Percentiles rank a stretch among this genome's conserved stretches.
phyloP scores from a whole-genome alignment of 2,888 invertebrate species.

The Halictus quadricinctus region DNA sequence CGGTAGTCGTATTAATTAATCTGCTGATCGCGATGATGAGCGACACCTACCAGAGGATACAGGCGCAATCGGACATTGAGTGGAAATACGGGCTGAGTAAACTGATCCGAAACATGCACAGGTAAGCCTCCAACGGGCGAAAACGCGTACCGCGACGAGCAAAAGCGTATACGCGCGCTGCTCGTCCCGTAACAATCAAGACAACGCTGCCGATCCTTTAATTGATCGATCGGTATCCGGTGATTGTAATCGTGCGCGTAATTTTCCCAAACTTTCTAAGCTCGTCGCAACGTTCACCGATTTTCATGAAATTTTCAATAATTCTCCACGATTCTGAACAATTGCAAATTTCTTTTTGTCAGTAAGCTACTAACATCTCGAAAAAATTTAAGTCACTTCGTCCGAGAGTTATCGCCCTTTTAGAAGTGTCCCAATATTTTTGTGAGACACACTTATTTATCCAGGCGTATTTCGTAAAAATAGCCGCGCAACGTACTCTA shows the following conservation, averaged over 20 bases:
- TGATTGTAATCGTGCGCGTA: neutral
- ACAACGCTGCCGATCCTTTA: neutral
- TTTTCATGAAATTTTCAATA: too few species aligned
- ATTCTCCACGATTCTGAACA: too few species aligned
- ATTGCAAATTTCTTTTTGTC: too few species aligned
- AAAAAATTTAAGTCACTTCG: too few species aligned
- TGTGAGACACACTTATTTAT: too few species aligned
- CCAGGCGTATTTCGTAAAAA: too few species aligned
- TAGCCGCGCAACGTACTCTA: too few species aligned
- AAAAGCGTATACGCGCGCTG: neutral
- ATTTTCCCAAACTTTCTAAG: too few species aligned
- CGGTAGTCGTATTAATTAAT: conserved; percentile 98
- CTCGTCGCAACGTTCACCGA: too few species aligned
- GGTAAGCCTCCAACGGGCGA: conserved; percentile 77
- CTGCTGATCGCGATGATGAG: conserved; percentile 99
- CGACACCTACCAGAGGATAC: conserved; percentile 99
- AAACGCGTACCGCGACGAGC: neutral
- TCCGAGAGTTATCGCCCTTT: too few species aligned
- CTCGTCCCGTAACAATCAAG: neutral
- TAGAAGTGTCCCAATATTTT: too few species aligned
- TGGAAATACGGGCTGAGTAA: conserved; percentile 92
- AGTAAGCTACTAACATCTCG: too few species aligned
- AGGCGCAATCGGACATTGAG: conserved; percentile 93
- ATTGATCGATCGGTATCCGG: neutral
- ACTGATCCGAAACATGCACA: conserved; percentile 90